Conservation (phyloP, 2,797 vertebrate species). For the Onychomys torridus region DNA sequence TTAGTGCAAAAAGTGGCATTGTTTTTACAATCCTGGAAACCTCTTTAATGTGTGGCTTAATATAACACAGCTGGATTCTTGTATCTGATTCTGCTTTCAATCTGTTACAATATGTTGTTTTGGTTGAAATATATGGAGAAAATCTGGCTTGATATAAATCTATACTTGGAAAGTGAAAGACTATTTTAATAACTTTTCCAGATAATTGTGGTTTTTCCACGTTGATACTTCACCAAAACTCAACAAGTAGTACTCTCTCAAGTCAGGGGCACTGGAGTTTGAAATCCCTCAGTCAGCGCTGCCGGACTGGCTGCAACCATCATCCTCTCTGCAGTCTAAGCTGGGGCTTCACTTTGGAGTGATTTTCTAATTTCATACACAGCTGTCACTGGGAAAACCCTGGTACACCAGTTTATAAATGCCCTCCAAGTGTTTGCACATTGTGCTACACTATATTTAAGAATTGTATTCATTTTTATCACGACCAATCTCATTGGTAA, state of each 20-base stretch:
- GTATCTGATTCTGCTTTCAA: slow-evolving; percentile 70
- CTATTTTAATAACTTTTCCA: slow-evolving; percentile 48
- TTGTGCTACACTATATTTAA: neutral
- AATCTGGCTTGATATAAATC: slow-evolving; percentile 52
- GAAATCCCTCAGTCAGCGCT: neutral
- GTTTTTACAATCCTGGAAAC: slow-evolving; percentile 64
- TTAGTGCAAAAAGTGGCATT: slow-evolving; percentile 56
- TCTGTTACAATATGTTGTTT: slow-evolving; percentile 70
- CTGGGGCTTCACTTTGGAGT: neutral
- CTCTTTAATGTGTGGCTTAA: slow-evolving; percentile 72
- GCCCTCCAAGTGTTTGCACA: neutral
- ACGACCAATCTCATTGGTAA: neutral
- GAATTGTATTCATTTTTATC: neutral
- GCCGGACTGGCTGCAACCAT: neutral
- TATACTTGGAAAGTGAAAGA: slow-evolving; percentile 51
- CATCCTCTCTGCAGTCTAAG: neutral
- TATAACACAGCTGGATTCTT: slow-evolving; percentile 61
- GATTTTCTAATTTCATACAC: neutral
- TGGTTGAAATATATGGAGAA: slow-evolving; percentile 63
- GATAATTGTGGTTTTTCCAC: slow-evolving; percentile 13
- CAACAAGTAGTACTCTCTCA: slow-evolving; percentile 10
- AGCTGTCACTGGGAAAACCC: slow-evolving; percentile 20
- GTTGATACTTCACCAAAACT: slow-evolving; percentile 51
- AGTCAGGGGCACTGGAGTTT: neutral
- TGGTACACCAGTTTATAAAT: neutral